Evolutionary conservation across 1,140 invertebrate genomes (phyloP).

Genomic region (Bilobella aurantiaca): DNA sequence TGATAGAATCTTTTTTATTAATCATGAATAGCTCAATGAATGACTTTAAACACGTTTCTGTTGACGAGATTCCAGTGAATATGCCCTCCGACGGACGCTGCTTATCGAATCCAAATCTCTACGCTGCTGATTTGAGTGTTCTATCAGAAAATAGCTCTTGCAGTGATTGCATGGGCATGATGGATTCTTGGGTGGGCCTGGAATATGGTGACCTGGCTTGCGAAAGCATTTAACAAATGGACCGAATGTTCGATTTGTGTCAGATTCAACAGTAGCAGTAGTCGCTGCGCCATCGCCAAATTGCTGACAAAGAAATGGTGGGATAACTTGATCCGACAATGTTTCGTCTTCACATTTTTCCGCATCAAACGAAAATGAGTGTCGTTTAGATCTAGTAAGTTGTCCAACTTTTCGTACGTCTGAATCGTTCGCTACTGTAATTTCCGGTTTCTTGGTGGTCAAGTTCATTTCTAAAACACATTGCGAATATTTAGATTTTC

Average conservation of each 20-base stretch:
- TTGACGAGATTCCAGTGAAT: conserved; percentile 11
- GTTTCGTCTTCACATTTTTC: background rate
- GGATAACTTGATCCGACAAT: conserved; percentile 10
- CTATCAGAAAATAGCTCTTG: conserved; percentile 47
- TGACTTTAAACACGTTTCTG: no score
- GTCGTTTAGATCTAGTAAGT: background rate
- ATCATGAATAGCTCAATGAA: no score
- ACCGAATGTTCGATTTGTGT: conserved; percentile 47
- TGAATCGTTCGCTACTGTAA: background rate
- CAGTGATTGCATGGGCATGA: conserved; percentile 61
- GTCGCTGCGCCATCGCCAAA: no score
- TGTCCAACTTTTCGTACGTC: background rate
- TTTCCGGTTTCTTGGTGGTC: no score
- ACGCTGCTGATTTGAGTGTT: conserved; percentile 15
- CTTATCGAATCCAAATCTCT: conserved; percentile 12
- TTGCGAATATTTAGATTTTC: no score
- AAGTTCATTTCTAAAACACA: no score
- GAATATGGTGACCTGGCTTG: conserved; percentile 59
- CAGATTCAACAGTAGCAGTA: background rate
- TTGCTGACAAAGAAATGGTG: conserved; percentile 26
- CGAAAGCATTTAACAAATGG: conserved; percentile 48
- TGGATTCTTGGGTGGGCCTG: conserved; percentile 61
- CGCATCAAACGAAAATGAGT: background rate
- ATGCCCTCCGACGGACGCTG: conserved; percentile 14
- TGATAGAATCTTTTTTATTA: background rate